Evolutionary conservation across 2,888 invertebrate genomes (phyloP), one percentile per base, ranked within the genome.

Genomic region (Dioctria rufipes): DNA sequence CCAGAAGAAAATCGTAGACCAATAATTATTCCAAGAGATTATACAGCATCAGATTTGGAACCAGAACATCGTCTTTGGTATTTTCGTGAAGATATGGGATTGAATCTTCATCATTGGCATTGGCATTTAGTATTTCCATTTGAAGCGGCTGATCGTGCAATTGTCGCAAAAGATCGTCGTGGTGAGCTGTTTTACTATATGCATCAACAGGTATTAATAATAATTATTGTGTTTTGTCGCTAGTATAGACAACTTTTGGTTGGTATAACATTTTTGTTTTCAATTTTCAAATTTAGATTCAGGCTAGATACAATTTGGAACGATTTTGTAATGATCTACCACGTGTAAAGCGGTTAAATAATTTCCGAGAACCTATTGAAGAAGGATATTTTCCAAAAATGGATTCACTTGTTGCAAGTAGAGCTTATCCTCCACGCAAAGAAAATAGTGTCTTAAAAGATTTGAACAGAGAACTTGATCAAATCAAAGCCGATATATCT

Each of bases 321-420:
- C 92, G 96, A 3, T 88, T 95, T 83, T 94, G 93, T 87, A 95
- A 95, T 87, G 91, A 91, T 4, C 86, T 96, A 85, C 86, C 90
- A 0, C 92, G 94, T 0, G 93, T 93, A 2, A 89, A 89, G 42
- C 91, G 93, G 0, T 92, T 91, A 84, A 91, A 91, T 83, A 92
- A 95, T 87, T 92, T 94, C 88, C 90, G 92, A 2, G 91, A 92
- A 3, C 93, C 94, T 11, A 94, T 96, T 83, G 87, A 88, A 0
- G 95, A 96, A 87, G 96, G 93, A 0, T 96, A 96, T 88, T 96
- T 95, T 90, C 94, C 95, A 4, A 96, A 96, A 89, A 89, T 96
- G 86, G 94, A 95, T 88, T 94, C 94, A 2, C 90, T 93, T 83
- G 93, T 95, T 4, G 92, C 95, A 40, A 94, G 94, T 85, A 90